Evolutionary conservation across 1,140 invertebrate genomes (phyloP).

Genomic region (Hylaeus anthracinus): DNA sequence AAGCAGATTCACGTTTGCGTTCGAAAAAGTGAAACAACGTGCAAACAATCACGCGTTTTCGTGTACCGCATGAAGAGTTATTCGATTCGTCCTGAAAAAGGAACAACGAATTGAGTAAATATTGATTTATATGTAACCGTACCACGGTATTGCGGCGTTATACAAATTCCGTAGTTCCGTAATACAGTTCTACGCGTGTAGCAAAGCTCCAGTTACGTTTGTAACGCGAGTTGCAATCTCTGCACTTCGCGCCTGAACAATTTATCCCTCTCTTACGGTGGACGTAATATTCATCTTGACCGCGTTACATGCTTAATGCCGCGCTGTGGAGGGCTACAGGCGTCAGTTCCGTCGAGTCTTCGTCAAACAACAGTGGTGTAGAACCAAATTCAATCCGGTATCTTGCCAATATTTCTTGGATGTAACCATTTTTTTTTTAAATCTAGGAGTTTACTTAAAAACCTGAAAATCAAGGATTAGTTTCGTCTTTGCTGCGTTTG

Average conservation of each 20-base stretch:
- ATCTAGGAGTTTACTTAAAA: no score
- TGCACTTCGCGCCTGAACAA: constrained; percentile 23
- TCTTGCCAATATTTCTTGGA: no score
- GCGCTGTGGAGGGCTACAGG: background rate
- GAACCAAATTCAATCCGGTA: constrained; percentile 6
- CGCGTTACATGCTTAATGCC: constrained; percentile 41
- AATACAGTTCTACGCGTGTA: constrained; percentile 1
- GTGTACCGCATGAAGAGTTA: background rate
- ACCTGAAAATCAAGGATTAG: no score
- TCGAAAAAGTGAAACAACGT: background rate
- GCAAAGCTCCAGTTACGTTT: constrained; percentile 42
- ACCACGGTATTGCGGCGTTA: background rate
- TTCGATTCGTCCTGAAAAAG: background rate
- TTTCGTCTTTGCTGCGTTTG: no score
- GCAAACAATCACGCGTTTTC: background rate
- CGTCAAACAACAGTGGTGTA: background rate
- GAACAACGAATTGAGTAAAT: constrained; percentile 8
- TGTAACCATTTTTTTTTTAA: background rate
- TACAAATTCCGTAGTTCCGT: background rate
- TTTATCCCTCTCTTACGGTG: constrained; percentile 47
- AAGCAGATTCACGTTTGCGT: no score
- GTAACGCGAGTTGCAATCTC: constrained; percentile 52
- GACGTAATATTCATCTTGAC: constrained; percentile 54
- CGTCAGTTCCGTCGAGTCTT: background rate
- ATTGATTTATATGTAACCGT: constrained; percentile 10